Conservation (phyloP, 2,113 vertebrate species). For the Menidia beryllina region DNA sequence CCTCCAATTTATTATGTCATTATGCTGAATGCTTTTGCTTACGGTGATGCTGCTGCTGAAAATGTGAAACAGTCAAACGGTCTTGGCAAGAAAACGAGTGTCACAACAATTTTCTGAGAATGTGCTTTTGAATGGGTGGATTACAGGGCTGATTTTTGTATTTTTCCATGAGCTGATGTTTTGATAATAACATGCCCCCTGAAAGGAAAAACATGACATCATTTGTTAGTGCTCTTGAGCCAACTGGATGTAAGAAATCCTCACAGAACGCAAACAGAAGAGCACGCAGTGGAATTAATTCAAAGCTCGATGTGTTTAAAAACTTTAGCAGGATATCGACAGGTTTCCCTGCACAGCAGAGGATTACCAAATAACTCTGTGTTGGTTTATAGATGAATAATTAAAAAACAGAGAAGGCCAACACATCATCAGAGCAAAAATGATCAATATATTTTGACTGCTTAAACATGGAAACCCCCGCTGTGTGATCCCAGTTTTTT, state of each 20-base stretch:
- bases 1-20: background rate
- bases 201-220: constrained; percentile 45
- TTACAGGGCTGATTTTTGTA: background rate
- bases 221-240: constrained; percentile 4
- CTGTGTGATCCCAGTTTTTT: background rate
- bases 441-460: background rate
- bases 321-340: background rate
- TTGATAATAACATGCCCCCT: constrained; percentile 2
- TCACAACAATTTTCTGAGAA: constrained; percentile 11
- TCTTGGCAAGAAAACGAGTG: background rate
- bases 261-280: background rate
- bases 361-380: background rate
- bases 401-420: background rate
- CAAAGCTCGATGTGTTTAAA: background rate
- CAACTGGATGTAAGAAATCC: constrained; percentile 7
- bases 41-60: background rate
- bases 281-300: constrained; percentile 1
- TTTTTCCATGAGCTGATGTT: constrained; percentile 45
- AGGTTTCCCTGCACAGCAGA: background rate
- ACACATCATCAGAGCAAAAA: background rate
- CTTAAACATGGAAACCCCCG: too few relatives aligned
- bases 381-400: background rate
- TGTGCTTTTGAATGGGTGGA: constrained; percentile 2
- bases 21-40: background rate
- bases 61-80: constrained; percentile 8